Percentiles rank a stretch among this genome's conserved stretches.
Conservation (phyloP, 2,888 invertebrate species). For the Zhengitettix transpicula region DNA sequence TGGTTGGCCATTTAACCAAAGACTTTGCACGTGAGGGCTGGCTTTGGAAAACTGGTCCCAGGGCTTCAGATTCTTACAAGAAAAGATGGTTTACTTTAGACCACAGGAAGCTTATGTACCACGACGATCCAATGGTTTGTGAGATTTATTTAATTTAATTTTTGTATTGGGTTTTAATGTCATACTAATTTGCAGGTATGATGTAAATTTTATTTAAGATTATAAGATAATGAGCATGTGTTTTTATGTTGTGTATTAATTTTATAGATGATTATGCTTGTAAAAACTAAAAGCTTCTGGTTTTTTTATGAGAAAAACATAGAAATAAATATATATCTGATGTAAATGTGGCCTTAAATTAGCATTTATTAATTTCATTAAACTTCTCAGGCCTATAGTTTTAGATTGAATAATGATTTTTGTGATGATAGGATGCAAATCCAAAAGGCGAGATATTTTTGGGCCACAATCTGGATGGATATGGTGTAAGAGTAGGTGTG, state of each 20-base stretch:
- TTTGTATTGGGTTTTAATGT: too few species aligned
- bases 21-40: constrained; percentile 78
- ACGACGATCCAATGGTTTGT: constrained; percentile 58
- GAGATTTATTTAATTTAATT: too few species aligned
- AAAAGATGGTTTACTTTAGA: constrained; percentile 81
- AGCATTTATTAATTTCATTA: too few species aligned
- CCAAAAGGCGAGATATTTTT: constrained; percentile 84
- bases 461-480: constrained; percentile 62
- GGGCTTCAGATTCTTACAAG: constrained; percentile 62
- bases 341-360: too few species aligned
- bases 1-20: constrained; percentile 53
- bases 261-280: too few species aligned
- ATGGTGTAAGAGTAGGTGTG: constrained; percentile 50
- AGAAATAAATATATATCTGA: too few species aligned
- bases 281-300: too few species aligned
- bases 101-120: constrained; percentile 82
- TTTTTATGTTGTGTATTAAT: too few species aligned
- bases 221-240: too few species aligned
- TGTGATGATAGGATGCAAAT: constrained; percentile 48
- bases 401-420: background rate
- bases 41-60: constrained; percentile 78
- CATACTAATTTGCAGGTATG: too few species aligned
- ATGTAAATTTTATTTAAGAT: too few species aligned
- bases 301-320: too few species aligned
- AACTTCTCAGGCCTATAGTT: background rate